Evolutionary conservation across 2,113 vertebrate species (phyloP).

Genomic region (Ornithorhynchus anatinus): DNA sequence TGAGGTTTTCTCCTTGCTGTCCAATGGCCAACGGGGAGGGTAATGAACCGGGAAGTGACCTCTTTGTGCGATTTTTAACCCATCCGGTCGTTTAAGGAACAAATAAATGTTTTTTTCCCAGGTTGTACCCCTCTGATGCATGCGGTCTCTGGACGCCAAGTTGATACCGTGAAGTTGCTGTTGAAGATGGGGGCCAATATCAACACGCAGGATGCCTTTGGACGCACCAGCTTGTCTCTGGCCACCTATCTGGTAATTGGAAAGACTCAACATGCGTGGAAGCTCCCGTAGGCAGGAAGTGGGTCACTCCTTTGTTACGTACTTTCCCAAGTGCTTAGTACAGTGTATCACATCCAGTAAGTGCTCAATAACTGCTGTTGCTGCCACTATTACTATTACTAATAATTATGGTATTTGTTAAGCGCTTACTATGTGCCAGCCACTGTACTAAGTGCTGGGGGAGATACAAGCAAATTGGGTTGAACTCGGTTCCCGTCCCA

Average conservation of each 20-base stretch:
- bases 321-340: no score
- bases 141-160: slow-evolving; percentile 85
- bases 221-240: slow-evolving; percentile 84
- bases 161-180: slow-evolving; percentile 87
- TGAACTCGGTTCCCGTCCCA: no score
- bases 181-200: slow-evolving; percentile 91
- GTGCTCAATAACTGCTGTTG: no score
- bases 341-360: no score
- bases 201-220: slow-evolving; percentile 84
- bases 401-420: no score
- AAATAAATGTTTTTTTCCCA: slow-evolving; percentile 56
- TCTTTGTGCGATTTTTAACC: neutral
- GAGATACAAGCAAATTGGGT: no score
- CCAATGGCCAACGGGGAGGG: neutral
- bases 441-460: no score
- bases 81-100: slow-evolving; percentile 25
- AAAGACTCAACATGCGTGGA: no score
- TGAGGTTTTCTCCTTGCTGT: neutral
- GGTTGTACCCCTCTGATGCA: slow-evolving; percentile 87
- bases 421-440: no score
- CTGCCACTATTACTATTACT: no score
- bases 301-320: no score
- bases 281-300: no score
- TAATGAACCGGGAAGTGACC: slow-evolving; percentile 17
- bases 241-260: slow-evolving; percentile 80